Base-by-base conservation (phyloP, 2,797 vertebrate genomes). In the Lutjanus argentimaculatus region DNA sequence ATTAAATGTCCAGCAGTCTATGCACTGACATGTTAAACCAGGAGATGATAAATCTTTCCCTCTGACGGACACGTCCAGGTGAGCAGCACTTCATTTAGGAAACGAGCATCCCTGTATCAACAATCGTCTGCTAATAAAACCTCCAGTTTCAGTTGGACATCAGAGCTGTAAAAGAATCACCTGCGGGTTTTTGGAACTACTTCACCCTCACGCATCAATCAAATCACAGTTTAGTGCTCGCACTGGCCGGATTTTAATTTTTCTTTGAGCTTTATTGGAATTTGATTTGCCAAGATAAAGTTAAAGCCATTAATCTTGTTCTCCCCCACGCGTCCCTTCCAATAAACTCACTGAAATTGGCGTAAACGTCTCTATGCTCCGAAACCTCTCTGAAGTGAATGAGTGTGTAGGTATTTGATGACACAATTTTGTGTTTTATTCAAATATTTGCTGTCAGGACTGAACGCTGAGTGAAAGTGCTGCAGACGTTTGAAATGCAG, bases 241-340 rank as follows among this genome's bases (percentile, higher is more conserved):
- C 79, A 63, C 82, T 67, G 85, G 90, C 87, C 87, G 83, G 88
- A 82, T 92, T 87, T 82, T 43, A 85, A 88, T 91, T 92, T 94
- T 93, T 93, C 75, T 90, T 79, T 83, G 80, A 88, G 88, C 87
- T 95, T 95, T 96, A 95, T 96, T 94, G 86, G 93, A 93, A 89
- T 91, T 87, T 90, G 87, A 94, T 93, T 95, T 94, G 94, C 95
- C 95, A 95, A 95, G 88, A 93, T 92, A 94, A 94, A 94, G 91
- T 84, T 88, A 71, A 89, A 89, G 83, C 83, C 85, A 92, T 92
- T 91, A 91, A 93, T 94, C 86, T 90, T 92, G 82, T 80, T 88
- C 89, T 91, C 85, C 80, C 80, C 76, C 83, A 84, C 73, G 75
- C 76, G 57, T 93, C 83, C 76, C 52, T 83, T 89, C 88, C 91